These are phyloP conservation scores for Nannobrachium achirus DNA, from an alignment of 2,113 vertebrate genomes.

Conservation along the genomic window DNA sequence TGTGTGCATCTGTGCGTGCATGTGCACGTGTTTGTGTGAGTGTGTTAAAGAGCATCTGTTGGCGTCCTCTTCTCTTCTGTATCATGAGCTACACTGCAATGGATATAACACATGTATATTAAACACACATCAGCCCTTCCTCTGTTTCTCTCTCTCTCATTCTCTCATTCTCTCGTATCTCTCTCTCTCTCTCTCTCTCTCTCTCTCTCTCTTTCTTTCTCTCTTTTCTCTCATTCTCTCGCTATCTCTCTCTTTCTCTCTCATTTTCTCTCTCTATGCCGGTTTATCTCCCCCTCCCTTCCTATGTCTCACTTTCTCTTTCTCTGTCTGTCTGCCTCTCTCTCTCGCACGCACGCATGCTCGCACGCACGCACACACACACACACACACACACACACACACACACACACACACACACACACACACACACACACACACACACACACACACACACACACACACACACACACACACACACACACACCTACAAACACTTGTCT, in stretches of 20 bases:
- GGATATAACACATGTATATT: too few species aligned
- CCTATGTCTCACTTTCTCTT: neutral
- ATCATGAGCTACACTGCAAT: too few species aligned
- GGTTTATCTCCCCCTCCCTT: too few species aligned
- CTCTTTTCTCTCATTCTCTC: too few species aligned
- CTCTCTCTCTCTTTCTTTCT: neutral
- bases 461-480: neutral
- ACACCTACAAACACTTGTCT: neutral
- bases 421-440: neutral
- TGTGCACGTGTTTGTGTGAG: conserved; percentile 4
- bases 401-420: neutral
- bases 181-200: too few species aligned
- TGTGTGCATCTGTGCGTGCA: neutral
- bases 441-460: too few species aligned
- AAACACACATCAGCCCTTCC: too few species aligned
- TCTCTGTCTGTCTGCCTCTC: neutral
- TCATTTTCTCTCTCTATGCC: too few species aligned
- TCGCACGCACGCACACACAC: neutral
- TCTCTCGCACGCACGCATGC: neutral
- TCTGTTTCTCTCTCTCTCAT: too few species aligned
- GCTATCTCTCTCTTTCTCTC: too few species aligned
- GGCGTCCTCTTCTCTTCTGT: too few species aligned
- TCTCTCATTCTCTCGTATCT: too few species aligned
- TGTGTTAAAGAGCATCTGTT: neutral
- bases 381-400: neutral